Evolutionary conservation across 1,140 invertebrate species (phyloP).

Genomic region (Holcopasites calliopsidis): DNA sequence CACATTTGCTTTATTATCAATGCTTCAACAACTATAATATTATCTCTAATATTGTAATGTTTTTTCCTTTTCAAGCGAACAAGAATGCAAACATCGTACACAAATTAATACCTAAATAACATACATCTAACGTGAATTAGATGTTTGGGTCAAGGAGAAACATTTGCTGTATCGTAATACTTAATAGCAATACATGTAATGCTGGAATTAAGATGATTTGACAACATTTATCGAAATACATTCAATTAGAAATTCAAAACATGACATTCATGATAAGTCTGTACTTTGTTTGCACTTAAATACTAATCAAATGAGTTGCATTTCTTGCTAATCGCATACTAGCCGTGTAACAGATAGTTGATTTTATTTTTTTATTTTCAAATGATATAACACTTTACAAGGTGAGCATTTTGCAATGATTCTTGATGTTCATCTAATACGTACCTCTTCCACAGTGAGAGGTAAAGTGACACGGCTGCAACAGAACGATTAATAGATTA

Average conservation of each 20-base stretch:
- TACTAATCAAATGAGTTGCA: constrained; percentile 68
- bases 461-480: constrained; percentile 87
- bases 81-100: too few relatives aligned
- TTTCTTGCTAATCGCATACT: constrained; percentile 45
- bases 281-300: not conserved
- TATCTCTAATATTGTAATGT: too few relatives aligned
- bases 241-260: not conserved
- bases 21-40: too few relatives aligned
- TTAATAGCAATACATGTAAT: not conserved
- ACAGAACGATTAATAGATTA: constrained; percentile 73
- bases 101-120: too few relatives aligned
- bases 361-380: constrained; percentile 22
- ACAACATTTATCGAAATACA: not conserved
- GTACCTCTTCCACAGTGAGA: constrained; percentile 88
- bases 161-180: not conserved
- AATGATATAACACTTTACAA: constrained; percentile 25
- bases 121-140: not conserved
- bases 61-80: too few relatives aligned
- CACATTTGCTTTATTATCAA: not conserved
- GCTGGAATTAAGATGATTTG: constrained; percentile 2
- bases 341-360: constrained; percentile 6
- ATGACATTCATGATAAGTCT: not conserved
- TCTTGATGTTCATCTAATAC: constrained; percentile 52
- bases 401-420: constrained; percentile 37
- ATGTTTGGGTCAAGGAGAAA: not conserved